Evolutionary conservation across 2,113 vertebrate genomes (phyloP).

Genomic region (Nycticebus coucang): DNA sequence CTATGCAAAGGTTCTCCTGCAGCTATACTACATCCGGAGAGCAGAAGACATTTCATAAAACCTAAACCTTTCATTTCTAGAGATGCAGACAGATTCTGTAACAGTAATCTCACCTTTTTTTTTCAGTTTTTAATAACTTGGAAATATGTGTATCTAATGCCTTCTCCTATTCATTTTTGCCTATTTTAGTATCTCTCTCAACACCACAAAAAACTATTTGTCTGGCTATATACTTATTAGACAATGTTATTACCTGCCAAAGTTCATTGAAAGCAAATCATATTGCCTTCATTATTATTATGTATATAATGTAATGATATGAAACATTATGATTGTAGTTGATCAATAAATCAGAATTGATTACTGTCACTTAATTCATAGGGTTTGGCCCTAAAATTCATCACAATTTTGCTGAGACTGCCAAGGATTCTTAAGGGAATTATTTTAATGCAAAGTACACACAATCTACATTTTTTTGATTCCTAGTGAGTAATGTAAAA

Average conservation of each 20-base stretch:
- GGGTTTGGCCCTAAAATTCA: conserved; percentile 73
- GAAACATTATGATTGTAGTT: conserved; percentile 74
- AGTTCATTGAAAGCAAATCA: conserved; percentile 76
- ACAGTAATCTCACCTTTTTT: conserved; percentile 73
- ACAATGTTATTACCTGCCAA: conserved; percentile 77
- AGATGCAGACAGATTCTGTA: conserved; percentile 72
- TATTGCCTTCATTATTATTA: conserved; percentile 79
- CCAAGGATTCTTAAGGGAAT: conserved; percentile 52
- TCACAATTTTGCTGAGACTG: conserved; percentile 44
- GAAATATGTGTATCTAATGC: conserved; percentile 77
- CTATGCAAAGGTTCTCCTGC: conserved; percentile 64
- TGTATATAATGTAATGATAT: conserved; percentile 76
- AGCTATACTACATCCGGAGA: conserved; percentile 55
- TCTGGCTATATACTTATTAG: conserved; percentile 76
- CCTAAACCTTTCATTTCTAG: conserved; percentile 77
- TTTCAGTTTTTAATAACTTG: conserved; percentile 77
- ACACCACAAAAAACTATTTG: conserved; percentile 74
- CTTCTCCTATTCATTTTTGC: conserved; percentile 76
- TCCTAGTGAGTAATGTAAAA: not conserved
- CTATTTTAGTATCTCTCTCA: conserved; percentile 77
- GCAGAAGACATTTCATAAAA: conserved; percentile 72
- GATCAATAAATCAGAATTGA: conserved; percentile 82
- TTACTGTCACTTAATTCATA: conserved; percentile 68
- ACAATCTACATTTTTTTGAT: not conserved
- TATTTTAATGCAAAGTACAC: not conserved